Percentiles rank a stretch among this genome's conserved stretches.
Conservation (phyloP, 2,113 vertebrate genomes). For the Danionella cerebrum region DNA sequence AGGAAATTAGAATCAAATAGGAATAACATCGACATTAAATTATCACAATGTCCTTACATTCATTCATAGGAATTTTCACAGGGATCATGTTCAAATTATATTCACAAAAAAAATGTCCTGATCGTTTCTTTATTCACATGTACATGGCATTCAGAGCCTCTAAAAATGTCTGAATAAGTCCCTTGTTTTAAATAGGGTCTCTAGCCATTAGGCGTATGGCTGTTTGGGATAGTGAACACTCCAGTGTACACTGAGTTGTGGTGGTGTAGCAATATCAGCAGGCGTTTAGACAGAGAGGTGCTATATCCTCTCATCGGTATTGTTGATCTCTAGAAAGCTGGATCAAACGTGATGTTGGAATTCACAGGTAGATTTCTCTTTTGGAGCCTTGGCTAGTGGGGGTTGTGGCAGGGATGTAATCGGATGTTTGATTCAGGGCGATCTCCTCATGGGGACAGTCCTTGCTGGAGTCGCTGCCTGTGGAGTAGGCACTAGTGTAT, state of each 20-base stretch:
- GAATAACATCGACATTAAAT: conserved; percentile 56
- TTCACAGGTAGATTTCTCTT: conserved; percentile 98
- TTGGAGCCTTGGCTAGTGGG: conserved; percentile 87
- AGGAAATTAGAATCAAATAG: conserved; percentile 15
- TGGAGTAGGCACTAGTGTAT: conserved; percentile 94
- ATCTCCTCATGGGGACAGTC: conserved; percentile 95
- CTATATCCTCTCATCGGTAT: conserved; percentile 7
- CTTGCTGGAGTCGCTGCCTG: conserved; percentile 83
- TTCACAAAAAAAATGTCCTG: conserved; percentile 39
- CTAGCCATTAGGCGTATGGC: conserved; percentile 14
- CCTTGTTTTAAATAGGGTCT: not conserved
- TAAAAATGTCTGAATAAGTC: not conserved
- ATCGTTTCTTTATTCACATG: conserved; percentile 48
- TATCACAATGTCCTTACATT: conserved; percentile 65
- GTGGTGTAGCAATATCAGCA: not conserved
- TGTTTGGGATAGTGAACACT: conserved; percentile 1
- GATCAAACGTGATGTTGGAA: conserved; percentile 19
- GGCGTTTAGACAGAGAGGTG: not conserved
- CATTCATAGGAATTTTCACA: conserved; percentile 43
- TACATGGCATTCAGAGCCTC: conserved; percentile 26
- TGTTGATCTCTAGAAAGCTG: conserved; percentile 10
- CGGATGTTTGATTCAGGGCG: conserved; percentile 89
- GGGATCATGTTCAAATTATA: conserved; percentile 35
- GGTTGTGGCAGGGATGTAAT: conserved; percentile 82
- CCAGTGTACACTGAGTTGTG: not conserved